Conservation (phyloP, 2,797 vertebrate genomes). For the Leuciscus waleckii region DNA sequence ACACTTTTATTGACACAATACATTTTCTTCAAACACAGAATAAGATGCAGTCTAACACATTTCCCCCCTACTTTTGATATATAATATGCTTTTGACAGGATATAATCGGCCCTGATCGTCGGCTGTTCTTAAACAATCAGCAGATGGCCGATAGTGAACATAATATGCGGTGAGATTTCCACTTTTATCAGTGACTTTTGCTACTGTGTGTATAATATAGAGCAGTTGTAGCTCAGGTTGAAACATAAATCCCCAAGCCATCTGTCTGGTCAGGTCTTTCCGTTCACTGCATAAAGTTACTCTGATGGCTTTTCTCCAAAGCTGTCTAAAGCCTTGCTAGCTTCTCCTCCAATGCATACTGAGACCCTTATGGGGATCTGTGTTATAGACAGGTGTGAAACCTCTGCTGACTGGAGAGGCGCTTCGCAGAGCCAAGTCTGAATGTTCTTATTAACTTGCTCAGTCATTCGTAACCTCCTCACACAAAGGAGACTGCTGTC, state of each 20-base stretch:
- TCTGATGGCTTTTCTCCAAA: conserved; percentile 3
- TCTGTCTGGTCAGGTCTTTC: conserved; percentile 15
- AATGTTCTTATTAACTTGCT: conserved; percentile 60
- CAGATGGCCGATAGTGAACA: background rate
- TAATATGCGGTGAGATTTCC: background rate
- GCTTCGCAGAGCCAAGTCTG: conserved; percentile 45
- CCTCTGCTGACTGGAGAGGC: conserved; percentile 35
- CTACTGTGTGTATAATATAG: conserved; percentile 7
- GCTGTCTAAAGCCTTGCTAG: conserved; percentile 5
- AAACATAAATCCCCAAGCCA: conserved; percentile 9
- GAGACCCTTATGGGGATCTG: conserved; percentile 15
- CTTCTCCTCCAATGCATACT: conserved; percentile 1
- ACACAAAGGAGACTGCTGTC: conserved; percentile 42
- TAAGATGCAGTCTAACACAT: background rate
- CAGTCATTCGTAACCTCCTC: conserved; percentile 52
- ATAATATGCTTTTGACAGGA: background rate
- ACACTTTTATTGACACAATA: background rate
- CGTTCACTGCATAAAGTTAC: conserved; percentile 6
- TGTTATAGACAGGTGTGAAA: conserved; percentile 49
- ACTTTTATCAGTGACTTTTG: background rate
- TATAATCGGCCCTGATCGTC: background rate
- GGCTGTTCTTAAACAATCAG: background rate
- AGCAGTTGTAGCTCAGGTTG: background rate
- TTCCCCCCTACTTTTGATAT: background rate
- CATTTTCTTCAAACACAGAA: background rate